Evolutionary conservation across 1,140 invertebrate genomes (phyloP), one percentile per base, ranked within the genome.

Genomic region (Philopotamus ludificatus): DNA sequence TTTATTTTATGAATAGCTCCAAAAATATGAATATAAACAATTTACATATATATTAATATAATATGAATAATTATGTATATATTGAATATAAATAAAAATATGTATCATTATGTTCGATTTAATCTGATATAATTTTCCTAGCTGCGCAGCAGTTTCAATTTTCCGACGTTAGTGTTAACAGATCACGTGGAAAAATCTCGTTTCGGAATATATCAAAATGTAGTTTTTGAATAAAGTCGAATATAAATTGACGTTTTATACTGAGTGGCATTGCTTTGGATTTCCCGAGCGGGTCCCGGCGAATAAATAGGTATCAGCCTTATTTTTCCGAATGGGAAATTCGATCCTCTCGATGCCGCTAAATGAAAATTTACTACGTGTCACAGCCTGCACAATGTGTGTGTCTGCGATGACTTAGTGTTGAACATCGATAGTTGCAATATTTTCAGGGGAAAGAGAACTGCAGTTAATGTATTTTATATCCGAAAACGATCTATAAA

Each of bases 231-330:
- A 60, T 60, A 62, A 64, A 25, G 44, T 53, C 26, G 66, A 68
- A 68, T 68, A 68, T 68, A 68, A 68, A 68, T 65, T 68, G 66
- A 34, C 23, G 50, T 65, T 68, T 68, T 68, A 68, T 68, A 64
- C 66, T 45, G 62, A 63, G 47, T 47, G 55, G 65, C 42, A 47
- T 57, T 62, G 34, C 59, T 67, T 49, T 22, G 58, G 65, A 58
- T 51, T 59, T 51, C 49, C 44, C 49, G 18, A 50, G 42, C 57
- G 44, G 39, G 57, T n/a, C 21, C 39, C 25, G 34, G 21, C 50
- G 65, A 66, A 60, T 59, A 65, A 58, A 66, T 44, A 66, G 58
- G 57, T 60, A 53, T 58, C 53, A 22, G 63, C 26, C 41, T 60
- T 60, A 60, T 60, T 60, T 60, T 60, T 60, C 57, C 57, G 34